Conservation (phyloP, 2,888 invertebrate genomes). For the Bellardia pandia region DNA sequence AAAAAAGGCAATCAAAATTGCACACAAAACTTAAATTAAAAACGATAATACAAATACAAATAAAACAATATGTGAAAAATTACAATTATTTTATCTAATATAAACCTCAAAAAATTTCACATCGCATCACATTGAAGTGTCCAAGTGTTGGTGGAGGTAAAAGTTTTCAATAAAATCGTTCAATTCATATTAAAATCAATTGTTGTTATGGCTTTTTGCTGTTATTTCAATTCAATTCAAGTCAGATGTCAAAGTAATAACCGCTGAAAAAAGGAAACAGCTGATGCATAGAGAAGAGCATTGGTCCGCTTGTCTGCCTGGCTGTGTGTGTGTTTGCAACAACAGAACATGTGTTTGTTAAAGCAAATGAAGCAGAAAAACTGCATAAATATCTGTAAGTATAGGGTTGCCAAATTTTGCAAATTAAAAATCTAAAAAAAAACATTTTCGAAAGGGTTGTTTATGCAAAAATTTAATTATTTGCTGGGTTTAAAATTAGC, state of each 20-base stretch:
- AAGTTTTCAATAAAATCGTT: conserved; percentile 19
- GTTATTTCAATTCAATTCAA: conserved; percentile 9
- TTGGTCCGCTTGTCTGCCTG: background rate
- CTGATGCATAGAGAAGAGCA: conserved; percentile 59
- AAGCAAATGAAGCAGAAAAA: conserved; percentile 64
- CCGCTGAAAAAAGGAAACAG: conserved; percentile 62
- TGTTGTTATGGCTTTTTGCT: conserved; percentile 3
- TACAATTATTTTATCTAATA: background rate
- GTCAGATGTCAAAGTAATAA: conserved; percentile 62
- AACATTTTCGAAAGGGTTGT: background rate
- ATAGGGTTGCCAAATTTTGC: conserved; percentile 55
- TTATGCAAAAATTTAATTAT: conserved; percentile 10
- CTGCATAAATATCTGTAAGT: conserved; percentile 30
- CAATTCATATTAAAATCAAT: conserved; percentile 17
- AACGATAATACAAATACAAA: conserved; percentile 11
- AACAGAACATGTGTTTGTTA: background rate
- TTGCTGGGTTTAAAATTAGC: background rate
- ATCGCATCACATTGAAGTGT: background rate
- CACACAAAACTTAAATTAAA: conserved; percentile 49
- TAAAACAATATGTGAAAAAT: conserved; percentile 26
- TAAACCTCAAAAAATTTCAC: background rate
- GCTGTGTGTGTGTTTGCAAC: background rate
- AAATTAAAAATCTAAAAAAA: background rate
- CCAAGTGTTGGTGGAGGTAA: conserved; percentile 21
- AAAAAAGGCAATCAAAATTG: conserved; percentile 58